These are phyloP conservation scores for Thripadectes ignobilis DNA, from an alignment of 2,797 vertebrate species.

Conservation along the genomic window DNA sequence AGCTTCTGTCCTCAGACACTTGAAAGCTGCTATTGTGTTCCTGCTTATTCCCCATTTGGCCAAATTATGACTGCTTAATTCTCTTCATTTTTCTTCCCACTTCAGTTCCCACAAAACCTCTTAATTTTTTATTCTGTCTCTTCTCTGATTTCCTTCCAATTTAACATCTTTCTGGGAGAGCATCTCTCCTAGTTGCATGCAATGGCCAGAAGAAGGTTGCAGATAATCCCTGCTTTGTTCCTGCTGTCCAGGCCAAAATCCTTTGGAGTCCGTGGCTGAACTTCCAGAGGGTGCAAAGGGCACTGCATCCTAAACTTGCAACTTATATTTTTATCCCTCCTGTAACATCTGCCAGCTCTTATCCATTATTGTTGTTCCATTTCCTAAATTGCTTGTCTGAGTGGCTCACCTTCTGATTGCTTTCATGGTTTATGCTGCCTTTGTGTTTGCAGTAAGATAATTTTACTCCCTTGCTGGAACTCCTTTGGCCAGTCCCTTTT, in stretches of 20 bases:
- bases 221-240: background rate
- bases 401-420: background rate
- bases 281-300: background rate
- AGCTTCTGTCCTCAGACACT: background rate
- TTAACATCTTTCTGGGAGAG: background rate
- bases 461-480: background rate
- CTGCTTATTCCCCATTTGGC: background rate
- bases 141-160: background rate
- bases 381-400: background rate
- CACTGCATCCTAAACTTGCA: background rate
- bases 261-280: background rate
- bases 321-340: background rate
- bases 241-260: background rate
- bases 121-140: background rate
- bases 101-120: background rate
- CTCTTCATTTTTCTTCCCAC: background rate
- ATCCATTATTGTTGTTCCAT: accelerated
- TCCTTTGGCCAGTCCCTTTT: background rate
- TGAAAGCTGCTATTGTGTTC: background rate
- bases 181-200: background rate
- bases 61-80: background rate
- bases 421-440: background rate
- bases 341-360: background rate
- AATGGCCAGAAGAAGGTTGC: background rate
- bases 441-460: background rate